Percentiles rank a stretch among this genome's conserved stretches.
phyloP scores from a whole-genome alignment of 1,140 invertebrate genomes.

The Neodiprion virginianus region DNA sequence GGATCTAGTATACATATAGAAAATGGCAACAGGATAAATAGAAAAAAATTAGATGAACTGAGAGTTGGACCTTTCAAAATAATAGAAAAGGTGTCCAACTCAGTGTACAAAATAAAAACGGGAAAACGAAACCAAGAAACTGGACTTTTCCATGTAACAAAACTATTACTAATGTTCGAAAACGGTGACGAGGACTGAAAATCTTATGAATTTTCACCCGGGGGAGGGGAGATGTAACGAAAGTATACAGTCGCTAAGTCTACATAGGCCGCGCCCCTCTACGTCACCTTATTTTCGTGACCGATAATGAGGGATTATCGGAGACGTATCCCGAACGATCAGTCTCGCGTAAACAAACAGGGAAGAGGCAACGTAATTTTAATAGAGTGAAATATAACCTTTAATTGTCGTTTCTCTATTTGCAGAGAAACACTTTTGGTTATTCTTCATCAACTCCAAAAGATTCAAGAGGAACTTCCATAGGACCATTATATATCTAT shows the following conservation, averaged over 20 bases:
- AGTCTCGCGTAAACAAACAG: too few relatives aligned
- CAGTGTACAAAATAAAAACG: conserved; percentile 21
- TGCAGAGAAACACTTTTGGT: too few relatives aligned
- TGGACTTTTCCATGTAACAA: conserved; percentile 16
- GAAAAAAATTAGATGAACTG: conserved; percentile 26
- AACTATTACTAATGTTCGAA: conserved; percentile 14
- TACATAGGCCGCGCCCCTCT: too few relatives aligned
- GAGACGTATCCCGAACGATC: too few relatives aligned
- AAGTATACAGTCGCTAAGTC: background rate
- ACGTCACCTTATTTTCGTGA: too few relatives aligned
- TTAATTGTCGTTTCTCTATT: too few relatives aligned
- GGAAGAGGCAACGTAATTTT: too few relatives aligned
- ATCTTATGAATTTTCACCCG: background rate
- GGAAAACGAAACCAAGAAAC: conserved; percentile 15
- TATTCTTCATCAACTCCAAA: too few relatives aligned
- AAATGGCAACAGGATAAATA: conserved; percentile 11
- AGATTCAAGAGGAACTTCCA: too few relatives aligned
- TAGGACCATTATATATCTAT: too few relatives aligned
- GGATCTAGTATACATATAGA: conserved; percentile 21
- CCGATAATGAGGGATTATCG: too few relatives aligned
- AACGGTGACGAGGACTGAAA: background rate
- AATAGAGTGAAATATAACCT: too few relatives aligned
- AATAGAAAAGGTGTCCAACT: conserved; percentile 21
- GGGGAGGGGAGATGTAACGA: background rate
- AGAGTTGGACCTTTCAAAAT: conserved; percentile 23